Evolutionary conservation across 1,140 invertebrate species (phyloP).

Genomic region (Vollenhovia emeryi): DNA sequence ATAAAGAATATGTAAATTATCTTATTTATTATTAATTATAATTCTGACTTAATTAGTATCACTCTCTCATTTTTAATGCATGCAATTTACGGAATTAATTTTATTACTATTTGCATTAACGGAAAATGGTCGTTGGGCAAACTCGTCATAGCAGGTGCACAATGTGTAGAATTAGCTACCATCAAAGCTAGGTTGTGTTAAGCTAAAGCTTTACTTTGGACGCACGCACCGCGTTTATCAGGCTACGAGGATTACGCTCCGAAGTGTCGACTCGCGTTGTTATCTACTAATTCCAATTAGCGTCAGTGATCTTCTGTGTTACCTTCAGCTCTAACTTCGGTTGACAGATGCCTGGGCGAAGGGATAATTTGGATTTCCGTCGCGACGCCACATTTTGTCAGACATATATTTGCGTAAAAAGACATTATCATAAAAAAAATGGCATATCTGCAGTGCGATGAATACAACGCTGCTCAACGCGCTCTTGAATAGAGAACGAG

Average conservation of each 20-base stretch:
- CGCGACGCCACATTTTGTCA: not conserved
- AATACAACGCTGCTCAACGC: not conserved
- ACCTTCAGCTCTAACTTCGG: slow-evolving; percentile 36
- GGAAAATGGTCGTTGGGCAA: not conserved
- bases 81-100: not conserved
- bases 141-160: slow-evolving; percentile 38
- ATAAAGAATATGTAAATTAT: not conserved
- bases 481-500: not conserved
- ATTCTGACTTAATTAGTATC: not conserved
- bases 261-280: slow-evolving; percentile 52
- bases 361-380: slow-evolving; percentile 37
- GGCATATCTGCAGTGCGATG: not conserved
- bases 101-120: slow-evolving; percentile 1
- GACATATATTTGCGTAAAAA: not conserved
- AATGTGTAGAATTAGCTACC: slow-evolving; percentile 47
- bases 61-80: not conserved
- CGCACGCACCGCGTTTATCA: slow-evolving; percentile 60
- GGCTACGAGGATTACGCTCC: slow-evolving; percentile 47
- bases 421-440: not conserved
- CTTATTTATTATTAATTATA: not conserved
- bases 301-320: slow-evolving; percentile 52
- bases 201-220: slow-evolving; percentile 56
- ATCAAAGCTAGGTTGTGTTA: slow-evolving; percentile 38
- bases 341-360: slow-evolving; percentile 12
- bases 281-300: slow-evolving; percentile 66